These are phyloP conservation scores for Therioaphis trifolii DNA, from an alignment of 2,888 invertebrate genomes.

Conservation along the genomic window DNA sequence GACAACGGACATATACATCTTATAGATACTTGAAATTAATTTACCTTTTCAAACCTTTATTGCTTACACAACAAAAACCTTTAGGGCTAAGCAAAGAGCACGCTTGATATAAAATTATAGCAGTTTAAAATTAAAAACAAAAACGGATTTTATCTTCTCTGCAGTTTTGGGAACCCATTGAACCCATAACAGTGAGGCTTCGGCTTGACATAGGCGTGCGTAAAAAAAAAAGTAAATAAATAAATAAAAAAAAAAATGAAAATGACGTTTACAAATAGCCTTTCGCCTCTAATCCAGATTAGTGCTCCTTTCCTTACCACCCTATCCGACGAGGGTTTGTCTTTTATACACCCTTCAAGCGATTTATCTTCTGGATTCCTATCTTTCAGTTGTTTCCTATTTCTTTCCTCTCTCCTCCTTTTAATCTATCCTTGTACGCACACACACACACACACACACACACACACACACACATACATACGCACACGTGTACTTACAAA, in stretches of 20 bases:
- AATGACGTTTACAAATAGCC: slow-evolving; percentile 58
- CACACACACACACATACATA: not conserved
- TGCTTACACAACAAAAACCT: not conserved
- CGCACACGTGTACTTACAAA: not conserved
- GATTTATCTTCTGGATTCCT: slow-evolving; percentile 46
- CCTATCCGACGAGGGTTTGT: not conserved
- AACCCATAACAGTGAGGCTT: too few relatives aligned
- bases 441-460: not conserved
- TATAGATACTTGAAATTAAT: too few relatives aligned
- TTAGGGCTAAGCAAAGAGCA: not conserved
- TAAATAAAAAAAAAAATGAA: slow-evolving; percentile 20
- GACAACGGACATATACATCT: too few relatives aligned
- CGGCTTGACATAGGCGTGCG: too few relatives aligned
- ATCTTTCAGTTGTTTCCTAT: not conserved
- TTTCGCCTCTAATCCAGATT: slow-evolving; percentile 55
- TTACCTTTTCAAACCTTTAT: not conserved
- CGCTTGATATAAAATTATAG: not conserved
- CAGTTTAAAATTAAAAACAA: too few relatives aligned
- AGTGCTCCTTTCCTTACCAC: slow-evolving; percentile 10
- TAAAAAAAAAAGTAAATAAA: not conserved
- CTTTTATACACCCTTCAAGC: slow-evolving; percentile 53
- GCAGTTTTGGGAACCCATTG: too few relatives aligned
- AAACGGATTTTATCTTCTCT: too few relatives aligned
- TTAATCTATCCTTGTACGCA: slow-evolving; percentile 29
- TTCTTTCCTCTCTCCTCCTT: not conserved